These are phyloP conservation scores for Cinclus mexicanus DNA, from an alignment of 2,113 vertebrate genomes.

Conservation along the genomic window DNA sequence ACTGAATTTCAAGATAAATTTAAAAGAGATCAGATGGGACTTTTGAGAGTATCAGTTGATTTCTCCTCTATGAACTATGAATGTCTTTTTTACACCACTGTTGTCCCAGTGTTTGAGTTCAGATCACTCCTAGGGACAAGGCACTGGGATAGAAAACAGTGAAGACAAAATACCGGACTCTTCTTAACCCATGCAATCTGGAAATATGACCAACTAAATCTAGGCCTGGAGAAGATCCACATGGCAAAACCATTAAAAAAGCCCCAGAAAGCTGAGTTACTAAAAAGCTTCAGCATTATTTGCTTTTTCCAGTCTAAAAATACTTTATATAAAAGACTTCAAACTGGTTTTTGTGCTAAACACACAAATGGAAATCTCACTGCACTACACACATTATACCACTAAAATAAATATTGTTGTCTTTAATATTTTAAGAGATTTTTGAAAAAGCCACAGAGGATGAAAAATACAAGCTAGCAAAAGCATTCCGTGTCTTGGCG, in stretches of 20 bases:
- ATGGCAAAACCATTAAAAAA: not conserved
- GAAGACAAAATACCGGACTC: not conserved
- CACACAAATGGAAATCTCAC: constrained; percentile 43
- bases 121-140: not conserved
- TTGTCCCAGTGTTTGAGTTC: not conserved
- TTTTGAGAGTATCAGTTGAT: not conserved
- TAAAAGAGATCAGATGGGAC: not conserved
- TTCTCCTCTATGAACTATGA: not conserved
- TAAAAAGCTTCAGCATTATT: not conserved
- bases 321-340: not conserved
- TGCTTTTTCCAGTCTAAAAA: constrained; percentile 12
- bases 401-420: constrained; percentile 60
- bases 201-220: not conserved
- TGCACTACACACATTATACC: constrained; percentile 15
- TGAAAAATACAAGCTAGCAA: constrained; percentile 23
- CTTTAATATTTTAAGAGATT: constrained; percentile 65
- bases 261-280: not conserved
- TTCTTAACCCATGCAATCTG: not conserved
- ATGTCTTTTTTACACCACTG: not conserved
- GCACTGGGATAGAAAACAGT: not conserved
- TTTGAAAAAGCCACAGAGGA: constrained; percentile 37
- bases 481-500: fast-evolving
- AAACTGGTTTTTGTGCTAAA: not conserved
- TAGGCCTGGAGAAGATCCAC: not conserved
- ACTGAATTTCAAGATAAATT: not conserved